Conservation (phyloP, 1,140 invertebrate species). For the Papilio polytes region DNA sequence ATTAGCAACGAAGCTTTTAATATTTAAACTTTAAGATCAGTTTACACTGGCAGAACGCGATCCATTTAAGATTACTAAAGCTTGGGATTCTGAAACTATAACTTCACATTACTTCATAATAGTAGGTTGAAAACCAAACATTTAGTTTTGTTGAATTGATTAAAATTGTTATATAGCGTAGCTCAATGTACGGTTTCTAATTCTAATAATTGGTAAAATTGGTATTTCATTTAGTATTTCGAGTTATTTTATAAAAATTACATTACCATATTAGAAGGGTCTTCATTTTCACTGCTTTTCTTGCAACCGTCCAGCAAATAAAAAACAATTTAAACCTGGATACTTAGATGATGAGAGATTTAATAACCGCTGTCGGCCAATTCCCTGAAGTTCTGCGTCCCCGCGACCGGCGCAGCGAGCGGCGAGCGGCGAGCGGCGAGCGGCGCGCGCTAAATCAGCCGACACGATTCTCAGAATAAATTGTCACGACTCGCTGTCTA, state of each 20-base stretch:
- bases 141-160: no score
- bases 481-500: constrained; percentile 12
- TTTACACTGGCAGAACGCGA: no score
- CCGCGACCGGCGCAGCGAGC: background rate
- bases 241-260: background rate
- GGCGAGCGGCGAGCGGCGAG: no score
- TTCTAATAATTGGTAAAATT: background rate
- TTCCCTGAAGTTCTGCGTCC: constrained; percentile 2
- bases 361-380: background rate
- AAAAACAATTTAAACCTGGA: background rate
- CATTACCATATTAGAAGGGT: background rate
- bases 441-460: constrained; percentile 32
- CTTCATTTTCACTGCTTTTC: background rate
- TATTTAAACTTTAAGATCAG: no score
- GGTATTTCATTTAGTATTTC: no score
- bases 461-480: constrained; percentile 41
- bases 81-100: no score
- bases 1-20: no score
- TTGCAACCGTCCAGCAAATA: background rate
- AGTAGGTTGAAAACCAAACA: no score
- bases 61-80: no score
- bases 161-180: background rate
- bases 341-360: constrained; percentile 1
- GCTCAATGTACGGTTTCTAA: background rate
- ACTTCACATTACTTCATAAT: no score